Conservation (phyloP, 2,797 vertebrate species). For the Telmatherina bonti region DNA sequence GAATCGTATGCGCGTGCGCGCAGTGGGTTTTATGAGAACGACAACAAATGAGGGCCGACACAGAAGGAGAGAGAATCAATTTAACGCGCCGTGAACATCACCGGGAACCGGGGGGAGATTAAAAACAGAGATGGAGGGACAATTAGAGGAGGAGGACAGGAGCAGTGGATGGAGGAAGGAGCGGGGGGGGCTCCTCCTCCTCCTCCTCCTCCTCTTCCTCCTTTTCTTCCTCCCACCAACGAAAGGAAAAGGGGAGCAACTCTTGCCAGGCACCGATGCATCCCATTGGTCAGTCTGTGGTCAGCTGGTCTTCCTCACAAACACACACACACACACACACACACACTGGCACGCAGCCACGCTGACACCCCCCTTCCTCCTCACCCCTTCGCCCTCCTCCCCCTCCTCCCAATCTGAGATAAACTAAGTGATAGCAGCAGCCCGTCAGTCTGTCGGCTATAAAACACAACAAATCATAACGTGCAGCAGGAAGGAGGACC, state of each 20-base stretch:
- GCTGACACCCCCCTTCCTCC: conserved; percentile 32
- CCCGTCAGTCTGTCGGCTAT: conserved; percentile 92
- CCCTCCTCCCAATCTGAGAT: conserved; percentile 97
- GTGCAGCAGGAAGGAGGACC: conserved; percentile 82
- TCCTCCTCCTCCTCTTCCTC: conserved; percentile 78
- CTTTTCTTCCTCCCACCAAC: conserved; percentile 82
- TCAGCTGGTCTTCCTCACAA: conserved; percentile 90
- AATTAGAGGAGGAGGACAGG: conserved; percentile 51
- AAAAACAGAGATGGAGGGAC: conserved; percentile 63
- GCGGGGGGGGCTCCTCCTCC: neutral
- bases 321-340: conserved; percentile 25
- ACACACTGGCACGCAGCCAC: conserved; percentile 65
- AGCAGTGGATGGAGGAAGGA: conserved; percentile 26
- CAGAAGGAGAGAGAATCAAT: conserved; percentile 73
- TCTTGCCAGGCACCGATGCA: conserved; percentile 87
- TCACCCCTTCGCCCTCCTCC: conserved; percentile 53
- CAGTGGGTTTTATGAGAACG: conserved; percentile 51
- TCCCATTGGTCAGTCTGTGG: conserved; percentile 94
- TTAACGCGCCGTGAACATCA: conserved; percentile 77
- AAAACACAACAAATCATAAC: conserved; percentile 99
- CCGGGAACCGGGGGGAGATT: conserved; percentile 71
- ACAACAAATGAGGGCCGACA: conserved; percentile 65
- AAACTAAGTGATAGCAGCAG: conserved; percentile 96
- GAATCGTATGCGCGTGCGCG: neutral
- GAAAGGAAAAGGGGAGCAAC: conserved; percentile 57